phyloP scores from a whole-genome alignment of 2,888 invertebrate species.

The Tipula unca region DNA sequence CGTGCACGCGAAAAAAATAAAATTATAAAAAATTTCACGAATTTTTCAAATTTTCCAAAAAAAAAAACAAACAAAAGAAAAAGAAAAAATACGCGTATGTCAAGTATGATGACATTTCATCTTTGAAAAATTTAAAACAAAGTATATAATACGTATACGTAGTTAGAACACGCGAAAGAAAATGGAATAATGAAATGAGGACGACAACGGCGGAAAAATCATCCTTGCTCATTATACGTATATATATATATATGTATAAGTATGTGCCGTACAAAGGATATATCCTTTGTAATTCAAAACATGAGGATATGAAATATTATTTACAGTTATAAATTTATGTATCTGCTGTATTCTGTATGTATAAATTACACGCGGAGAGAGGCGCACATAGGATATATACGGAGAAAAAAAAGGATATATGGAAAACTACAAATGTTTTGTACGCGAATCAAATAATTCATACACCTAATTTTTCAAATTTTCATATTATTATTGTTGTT shows the following conservation, averaged over 20 bases:
- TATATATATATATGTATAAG: too few species aligned
- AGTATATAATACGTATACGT: background rate
- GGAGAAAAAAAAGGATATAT: background rate
- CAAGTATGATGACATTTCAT: background rate
- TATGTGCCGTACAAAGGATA: background rate
- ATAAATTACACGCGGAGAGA: background rate
- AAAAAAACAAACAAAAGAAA: too few species aligned
- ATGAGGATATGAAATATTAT: constrained; percentile 8
- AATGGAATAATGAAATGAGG: background rate
- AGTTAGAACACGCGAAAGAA: background rate
- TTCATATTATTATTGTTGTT: background rate
- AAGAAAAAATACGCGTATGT: too few species aligned
- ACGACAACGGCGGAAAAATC: background rate
- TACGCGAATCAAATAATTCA: constrained; percentile 18
- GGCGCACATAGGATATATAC: background rate
- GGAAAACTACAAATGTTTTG: constrained; percentile 15
- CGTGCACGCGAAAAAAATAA: too few species aligned
- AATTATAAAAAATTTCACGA: too few species aligned
- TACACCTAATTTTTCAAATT: constrained; percentile 3
- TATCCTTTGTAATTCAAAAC: constrained; percentile 8
- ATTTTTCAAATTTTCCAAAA: too few species aligned
- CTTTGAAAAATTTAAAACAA: background rate
- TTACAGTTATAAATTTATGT: constrained; percentile 14
- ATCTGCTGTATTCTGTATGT: background rate
- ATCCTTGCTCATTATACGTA: background rate